Percentiles rank a stretch among this genome's conserved stretches.
These are phyloP conservation scores for Prolemur simus DNA, from an alignment of 2,113 vertebrate genomes.

Conservation along the genomic window DNA sequence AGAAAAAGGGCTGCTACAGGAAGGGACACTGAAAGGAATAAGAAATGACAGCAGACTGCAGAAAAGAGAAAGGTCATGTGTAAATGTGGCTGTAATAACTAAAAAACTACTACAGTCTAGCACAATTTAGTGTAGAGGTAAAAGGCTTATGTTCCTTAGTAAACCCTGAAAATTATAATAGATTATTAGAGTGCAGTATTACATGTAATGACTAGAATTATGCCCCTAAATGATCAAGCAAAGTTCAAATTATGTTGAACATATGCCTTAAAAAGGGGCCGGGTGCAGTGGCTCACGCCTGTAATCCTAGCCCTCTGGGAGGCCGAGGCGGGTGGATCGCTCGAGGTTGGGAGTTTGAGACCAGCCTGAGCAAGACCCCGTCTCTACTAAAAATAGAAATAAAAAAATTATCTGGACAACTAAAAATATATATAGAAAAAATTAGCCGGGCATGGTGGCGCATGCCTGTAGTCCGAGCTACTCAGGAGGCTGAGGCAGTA, in stretches of 20 bases:
- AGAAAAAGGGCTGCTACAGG: constrained; percentile 14
- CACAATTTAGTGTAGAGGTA: background rate
- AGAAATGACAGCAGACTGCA: background rate
- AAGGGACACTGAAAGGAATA: background rate
- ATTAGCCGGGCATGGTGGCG: too few relatives aligned
- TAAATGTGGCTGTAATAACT: constrained; percentile 29
- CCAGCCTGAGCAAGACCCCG: too few relatives aligned
- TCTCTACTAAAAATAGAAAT: too few relatives aligned
- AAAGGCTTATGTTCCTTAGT: constrained; percentile 40
- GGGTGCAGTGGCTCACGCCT: too few relatives aligned
- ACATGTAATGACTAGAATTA: constrained; percentile 38
- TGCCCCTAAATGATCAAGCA: constrained; percentile 44
- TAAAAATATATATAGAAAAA: too few relatives aligned
- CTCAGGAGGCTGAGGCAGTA: too few relatives aligned
- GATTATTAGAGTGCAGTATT: background rate
- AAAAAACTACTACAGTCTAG: background rate
- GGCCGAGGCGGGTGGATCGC: too few relatives aligned
- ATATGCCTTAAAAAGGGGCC: constrained; percentile 25
- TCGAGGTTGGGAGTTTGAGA: too few relatives aligned
- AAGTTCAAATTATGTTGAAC: background rate
- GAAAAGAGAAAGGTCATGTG: background rate
- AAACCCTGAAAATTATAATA: constrained; percentile 45
- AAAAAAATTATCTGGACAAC: too few relatives aligned
- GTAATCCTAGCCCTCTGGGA: too few relatives aligned
- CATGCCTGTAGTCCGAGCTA: too few relatives aligned